Percentiles rank a stretch among this genome's conserved stretches.
These are phyloP conservation scores for Molorchus minor DNA, from an alignment of 2,888 invertebrate genomes.

Conservation along the genomic window DNA sequence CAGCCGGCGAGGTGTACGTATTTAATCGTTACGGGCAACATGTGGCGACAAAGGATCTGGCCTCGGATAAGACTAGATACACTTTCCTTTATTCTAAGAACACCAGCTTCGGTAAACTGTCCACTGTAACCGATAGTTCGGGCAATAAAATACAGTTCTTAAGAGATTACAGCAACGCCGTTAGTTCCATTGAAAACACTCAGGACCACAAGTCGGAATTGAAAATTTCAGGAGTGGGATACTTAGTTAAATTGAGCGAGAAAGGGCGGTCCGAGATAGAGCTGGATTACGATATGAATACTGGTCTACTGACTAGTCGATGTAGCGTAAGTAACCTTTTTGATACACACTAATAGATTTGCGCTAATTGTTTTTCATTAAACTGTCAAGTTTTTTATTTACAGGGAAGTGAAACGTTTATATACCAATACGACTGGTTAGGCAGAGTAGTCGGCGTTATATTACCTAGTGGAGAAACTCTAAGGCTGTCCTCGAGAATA, in stretches of 20 bases:
- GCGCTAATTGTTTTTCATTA: too few relatives aligned
- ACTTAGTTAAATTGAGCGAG: slow-evolving; percentile 86
- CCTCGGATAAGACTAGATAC: slow-evolving; percentile 94
- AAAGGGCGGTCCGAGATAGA: slow-evolving; percentile 90
- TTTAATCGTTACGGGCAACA: slow-evolving; percentile 84
- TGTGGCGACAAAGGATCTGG: slow-evolving; percentile 90
- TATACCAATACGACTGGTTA: slow-evolving; percentile 90
- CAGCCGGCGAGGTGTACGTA: slow-evolving; percentile 87
- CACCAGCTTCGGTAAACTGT: slow-evolving; percentile 92
- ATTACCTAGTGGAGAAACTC: slow-evolving; percentile 90
- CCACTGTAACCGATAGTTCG: slow-evolving; percentile 92
- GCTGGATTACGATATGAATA: slow-evolving; percentile 89
- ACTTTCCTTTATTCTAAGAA: slow-evolving; percentile 97
- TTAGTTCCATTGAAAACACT: slow-evolving; percentile 93
- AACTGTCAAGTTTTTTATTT: slow-evolving; percentile 42
- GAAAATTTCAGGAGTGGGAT: slow-evolving; percentile 91
- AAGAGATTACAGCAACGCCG: slow-evolving; percentile 91
- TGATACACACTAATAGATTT: too few relatives aligned
- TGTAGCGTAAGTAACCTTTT: slow-evolving; percentile 78
- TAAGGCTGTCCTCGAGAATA: slow-evolving; percentile 80
- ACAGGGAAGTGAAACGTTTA: slow-evolving; percentile 84
- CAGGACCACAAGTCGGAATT: slow-evolving; percentile 93
- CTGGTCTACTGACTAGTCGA: slow-evolving; percentile 85
- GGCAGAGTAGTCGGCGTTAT: slow-evolving; percentile 88
- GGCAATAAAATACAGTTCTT: slow-evolving; percentile 92